These are phyloP conservation scores for Pollimyrus isidori DNA, from an alignment of 2,113 vertebrate genomes.

Conservation along the genomic window DNA sequence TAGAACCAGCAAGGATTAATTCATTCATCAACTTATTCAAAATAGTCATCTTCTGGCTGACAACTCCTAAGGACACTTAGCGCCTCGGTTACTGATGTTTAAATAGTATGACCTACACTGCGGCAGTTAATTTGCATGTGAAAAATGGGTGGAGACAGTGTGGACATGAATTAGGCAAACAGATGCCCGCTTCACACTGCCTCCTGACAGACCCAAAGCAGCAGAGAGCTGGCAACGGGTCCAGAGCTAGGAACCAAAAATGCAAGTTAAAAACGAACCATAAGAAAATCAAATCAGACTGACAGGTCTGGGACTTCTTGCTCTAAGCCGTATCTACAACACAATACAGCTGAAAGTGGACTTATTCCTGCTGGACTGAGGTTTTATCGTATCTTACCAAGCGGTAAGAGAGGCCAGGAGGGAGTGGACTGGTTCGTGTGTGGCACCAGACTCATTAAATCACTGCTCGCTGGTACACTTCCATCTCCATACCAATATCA, in stretches of 20 bases:
- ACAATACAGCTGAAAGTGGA: background rate
- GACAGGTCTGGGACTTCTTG: background rate
- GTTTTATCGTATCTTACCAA: constrained; percentile 43
- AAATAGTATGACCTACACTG: background rate
- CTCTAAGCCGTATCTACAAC: background rate
- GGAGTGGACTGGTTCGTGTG: background rate
- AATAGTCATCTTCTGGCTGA: background rate
- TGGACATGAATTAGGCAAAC: background rate
- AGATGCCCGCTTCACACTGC: background rate
- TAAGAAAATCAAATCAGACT: background rate
- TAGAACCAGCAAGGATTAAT: background rate
- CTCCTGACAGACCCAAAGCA: background rate
- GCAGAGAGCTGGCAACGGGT: background rate
- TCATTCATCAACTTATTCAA: background rate
- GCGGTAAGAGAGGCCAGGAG: constrained; percentile 13
- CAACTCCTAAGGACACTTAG: background rate
- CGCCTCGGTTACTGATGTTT: background rate
- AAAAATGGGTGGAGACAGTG: background rate
- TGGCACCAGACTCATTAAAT: constrained; percentile 1
- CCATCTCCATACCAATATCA: constrained; percentile 19
- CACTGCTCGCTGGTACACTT: constrained; percentile 6
- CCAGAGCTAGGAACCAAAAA: background rate
- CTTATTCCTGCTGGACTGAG: background rate
- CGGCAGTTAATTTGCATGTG: background rate
- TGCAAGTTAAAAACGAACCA: background rate